A percentile compares a stretch with the other conserved stretches of the same genome.
These are phyloP conservation scores for Drosophila kanapiae DNA, from an alignment of 1,140 invertebrate species.

Conservation along the genomic window DNA sequence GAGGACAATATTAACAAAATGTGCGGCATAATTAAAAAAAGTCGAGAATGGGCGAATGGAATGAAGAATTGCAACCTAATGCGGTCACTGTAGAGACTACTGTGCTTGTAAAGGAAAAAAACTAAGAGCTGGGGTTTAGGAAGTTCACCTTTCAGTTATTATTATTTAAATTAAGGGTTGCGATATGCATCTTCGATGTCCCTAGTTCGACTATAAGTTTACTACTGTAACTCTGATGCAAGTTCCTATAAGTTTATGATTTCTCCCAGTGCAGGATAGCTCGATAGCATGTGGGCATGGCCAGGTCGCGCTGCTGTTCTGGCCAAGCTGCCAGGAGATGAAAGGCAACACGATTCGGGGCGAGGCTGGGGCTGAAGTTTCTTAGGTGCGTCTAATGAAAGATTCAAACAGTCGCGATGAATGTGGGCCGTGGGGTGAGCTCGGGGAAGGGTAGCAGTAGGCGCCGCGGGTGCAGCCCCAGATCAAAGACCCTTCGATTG, in stretches of 20 bases:
- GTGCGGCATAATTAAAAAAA: too few relatives aligned
- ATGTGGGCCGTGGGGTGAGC: conserved; percentile 22
- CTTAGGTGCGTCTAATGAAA: conserved; percentile 54
- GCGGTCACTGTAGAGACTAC: too few relatives aligned
- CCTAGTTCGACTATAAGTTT: not conserved
- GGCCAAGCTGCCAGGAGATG: conserved; percentile 42
- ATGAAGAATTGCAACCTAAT: too few relatives aligned
- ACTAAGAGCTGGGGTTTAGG: too few relatives aligned
- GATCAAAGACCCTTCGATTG: conserved; percentile 51
- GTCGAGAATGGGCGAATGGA: too few relatives aligned
- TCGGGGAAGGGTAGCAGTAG: conserved; percentile 1
- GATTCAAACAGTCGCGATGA: conserved; percentile 47
- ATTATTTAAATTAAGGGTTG: too few relatives aligned
- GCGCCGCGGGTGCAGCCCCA: conserved; percentile 39
- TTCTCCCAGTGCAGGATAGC: conserved; percentile 15
- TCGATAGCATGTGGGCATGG: conserved; percentile 28
- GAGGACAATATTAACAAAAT: too few relatives aligned
- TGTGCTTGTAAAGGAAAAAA: too few relatives aligned
- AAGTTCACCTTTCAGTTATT: too few relatives aligned
- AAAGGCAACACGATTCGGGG: conserved; percentile 45
- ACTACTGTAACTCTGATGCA: too few relatives aligned
- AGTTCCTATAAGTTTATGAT: not conserved
- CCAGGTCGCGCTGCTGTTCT: conserved; percentile 33
- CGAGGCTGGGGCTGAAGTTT: conserved; percentile 25
- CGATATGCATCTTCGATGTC: not conserved